Evolutionary conservation across 2,113 vertebrate genomes (phyloP).

Genomic region (Phoenicopterus ruber): DNA sequence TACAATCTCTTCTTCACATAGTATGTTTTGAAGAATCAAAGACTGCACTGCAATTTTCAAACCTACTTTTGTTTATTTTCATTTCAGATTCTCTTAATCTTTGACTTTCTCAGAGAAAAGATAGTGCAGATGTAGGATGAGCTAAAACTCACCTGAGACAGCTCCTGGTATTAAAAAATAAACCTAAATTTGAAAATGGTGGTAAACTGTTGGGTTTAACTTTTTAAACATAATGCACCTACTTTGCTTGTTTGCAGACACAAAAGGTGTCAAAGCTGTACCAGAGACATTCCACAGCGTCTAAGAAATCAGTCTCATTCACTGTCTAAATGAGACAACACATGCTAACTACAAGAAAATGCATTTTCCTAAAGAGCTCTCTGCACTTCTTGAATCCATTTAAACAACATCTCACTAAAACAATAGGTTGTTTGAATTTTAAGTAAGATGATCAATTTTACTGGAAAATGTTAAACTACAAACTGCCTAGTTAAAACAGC

Average conservation of each 20-base stretch:
- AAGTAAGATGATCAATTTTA: not conserved
- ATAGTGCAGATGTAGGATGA: not conserved
- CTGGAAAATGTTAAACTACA: not conserved
- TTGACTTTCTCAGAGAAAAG: not conserved
- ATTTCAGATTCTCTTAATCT: not conserved
- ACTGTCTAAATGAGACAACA: not conserved
- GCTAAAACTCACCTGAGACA: not conserved
- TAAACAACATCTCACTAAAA: not conserved
- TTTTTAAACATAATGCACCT: not conserved
- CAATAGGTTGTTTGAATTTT: not conserved
- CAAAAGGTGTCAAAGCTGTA: not conserved
- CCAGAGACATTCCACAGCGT: not conserved
- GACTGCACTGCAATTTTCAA: not conserved
- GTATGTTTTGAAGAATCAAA: not conserved
- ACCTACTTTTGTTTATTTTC: not conserved
- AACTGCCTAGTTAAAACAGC: not conserved
- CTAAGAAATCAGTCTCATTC: not conserved
- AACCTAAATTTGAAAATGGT: not conserved
- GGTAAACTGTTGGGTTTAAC: not conserved
- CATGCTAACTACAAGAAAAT: not conserved
- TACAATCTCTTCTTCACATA: not conserved
- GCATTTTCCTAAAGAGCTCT: not conserved
- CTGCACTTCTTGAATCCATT: not conserved
- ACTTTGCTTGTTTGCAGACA: not conserved
- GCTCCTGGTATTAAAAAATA: not conserved